Conservation (phyloP, 2,113 vertebrate species). For the Piprites chloris region DNA sequence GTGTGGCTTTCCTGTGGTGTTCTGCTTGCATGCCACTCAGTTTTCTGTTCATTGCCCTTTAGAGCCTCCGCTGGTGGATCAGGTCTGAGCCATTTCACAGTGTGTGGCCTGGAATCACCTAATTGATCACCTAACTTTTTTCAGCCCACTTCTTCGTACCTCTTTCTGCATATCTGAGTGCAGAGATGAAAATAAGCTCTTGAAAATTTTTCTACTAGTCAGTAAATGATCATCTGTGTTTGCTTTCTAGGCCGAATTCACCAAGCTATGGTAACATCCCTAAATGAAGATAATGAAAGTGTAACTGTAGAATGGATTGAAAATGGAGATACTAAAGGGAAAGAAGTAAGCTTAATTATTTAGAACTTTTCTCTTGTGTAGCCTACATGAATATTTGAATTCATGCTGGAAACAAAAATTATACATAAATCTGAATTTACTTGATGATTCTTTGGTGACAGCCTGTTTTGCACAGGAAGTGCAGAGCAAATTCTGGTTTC, state of each 20-base stretch:
- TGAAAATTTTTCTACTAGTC: neutral
- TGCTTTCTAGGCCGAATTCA: constrained; percentile 86
- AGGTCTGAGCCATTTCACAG: neutral
- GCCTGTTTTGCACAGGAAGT: neutral
- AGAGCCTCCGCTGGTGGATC: neutral
- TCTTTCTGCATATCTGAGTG: neutral
- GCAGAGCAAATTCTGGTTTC: neutral
- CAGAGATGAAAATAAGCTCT: neutral
- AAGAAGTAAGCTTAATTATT: constrained; percentile 79
- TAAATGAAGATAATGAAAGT: constrained; percentile 93
- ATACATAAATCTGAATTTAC: neutral
- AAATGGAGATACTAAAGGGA: constrained; percentile 96
- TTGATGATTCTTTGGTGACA: neutral
- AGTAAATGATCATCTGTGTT: neutral
- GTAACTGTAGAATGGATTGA: constrained; percentile 98
- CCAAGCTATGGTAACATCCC: constrained; percentile 95
- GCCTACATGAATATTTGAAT: neutral
- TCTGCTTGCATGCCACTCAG: neutral
- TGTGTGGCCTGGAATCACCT: neutral
- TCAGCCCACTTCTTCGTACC: neutral
- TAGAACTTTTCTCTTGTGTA: neutral
- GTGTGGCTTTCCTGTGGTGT: neutral
- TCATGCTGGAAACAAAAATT: neutral
- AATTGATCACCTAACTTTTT: neutral
- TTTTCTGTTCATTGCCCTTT: neutral